Evolutionary conservation across 2,797 vertebrate genomes (phyloP).

Genomic region (Hirundo rustica): DNA sequence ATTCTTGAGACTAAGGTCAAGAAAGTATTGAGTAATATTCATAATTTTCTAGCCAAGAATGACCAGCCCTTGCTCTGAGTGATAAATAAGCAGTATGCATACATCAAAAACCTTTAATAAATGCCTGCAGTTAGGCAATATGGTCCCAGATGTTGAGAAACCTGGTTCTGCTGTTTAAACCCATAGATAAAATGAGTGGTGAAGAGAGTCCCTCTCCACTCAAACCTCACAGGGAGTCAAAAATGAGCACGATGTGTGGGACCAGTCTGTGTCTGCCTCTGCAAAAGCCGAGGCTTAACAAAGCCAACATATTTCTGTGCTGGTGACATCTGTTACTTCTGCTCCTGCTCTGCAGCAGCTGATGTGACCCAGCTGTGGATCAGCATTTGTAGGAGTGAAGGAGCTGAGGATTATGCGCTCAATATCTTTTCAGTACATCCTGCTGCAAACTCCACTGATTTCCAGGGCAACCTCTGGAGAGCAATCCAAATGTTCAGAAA

Average conservation of each 20-base stretch:
- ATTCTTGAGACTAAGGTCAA: slow-evolving; percentile 23
- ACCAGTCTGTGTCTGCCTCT: not conserved
- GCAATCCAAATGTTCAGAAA: not conserved
- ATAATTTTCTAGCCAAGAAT: not conserved
- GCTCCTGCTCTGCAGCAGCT: slow-evolving; percentile 26
- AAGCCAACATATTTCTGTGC: not conserved
- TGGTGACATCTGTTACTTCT: slow-evolving; percentile 27
- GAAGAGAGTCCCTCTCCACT: not conserved
- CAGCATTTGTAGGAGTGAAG: not conserved
- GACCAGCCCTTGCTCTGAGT: not conserved
- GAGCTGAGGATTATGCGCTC: slow-evolving; percentile 37
- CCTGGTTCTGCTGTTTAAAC: not conserved
- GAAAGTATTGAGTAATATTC: slow-evolving; percentile 7
- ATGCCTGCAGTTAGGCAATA: not conserved
- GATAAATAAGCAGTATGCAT: not conserved
- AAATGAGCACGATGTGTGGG: not conserved
- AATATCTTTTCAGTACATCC: slow-evolving; percentile 34
- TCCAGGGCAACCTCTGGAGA: not conserved
- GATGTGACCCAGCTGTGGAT: slow-evolving; percentile 56
- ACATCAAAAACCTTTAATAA: not conserved
- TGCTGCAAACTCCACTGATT: not conserved
- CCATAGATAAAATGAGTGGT: not conserved
- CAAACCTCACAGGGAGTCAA: not conserved
- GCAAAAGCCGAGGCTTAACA: not conserved
- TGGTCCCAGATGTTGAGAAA: not conserved